Evolutionary conservation across 2,888 invertebrate species (phyloP).

Genomic region (Macaria liturata): DNA sequence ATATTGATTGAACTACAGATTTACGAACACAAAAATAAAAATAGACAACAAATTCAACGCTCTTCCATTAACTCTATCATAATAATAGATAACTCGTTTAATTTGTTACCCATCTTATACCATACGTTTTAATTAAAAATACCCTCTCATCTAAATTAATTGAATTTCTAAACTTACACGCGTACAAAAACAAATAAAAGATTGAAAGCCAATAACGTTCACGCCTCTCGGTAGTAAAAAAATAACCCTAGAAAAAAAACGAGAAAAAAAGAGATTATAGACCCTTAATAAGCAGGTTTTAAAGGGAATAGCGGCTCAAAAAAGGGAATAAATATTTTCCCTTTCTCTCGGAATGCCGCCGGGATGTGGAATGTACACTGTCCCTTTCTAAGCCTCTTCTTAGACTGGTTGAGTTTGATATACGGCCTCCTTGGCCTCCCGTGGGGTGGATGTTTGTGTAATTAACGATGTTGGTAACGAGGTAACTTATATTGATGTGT

Average conservation of each 20-base stretch:
- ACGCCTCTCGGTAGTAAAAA: conserved; percentile 48
- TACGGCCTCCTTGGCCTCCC: conserved; percentile 58
- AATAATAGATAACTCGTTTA: not conserved
- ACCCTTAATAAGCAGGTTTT: conserved; percentile 50
- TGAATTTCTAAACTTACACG: conserved; percentile 35
- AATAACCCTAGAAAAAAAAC: conserved; percentile 24
- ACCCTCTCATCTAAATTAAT: conserved; percentile 40
- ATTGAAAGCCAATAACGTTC: conserved; percentile 35
- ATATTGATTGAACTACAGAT: not conserved
- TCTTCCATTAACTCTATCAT: conserved; percentile 8
- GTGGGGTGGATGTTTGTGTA: conserved; percentile 53
- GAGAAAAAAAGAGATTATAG: conserved; percentile 50
- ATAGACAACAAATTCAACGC: conserved; percentile 9
- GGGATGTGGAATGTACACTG: conserved; percentile 67
- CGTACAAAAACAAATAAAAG: conserved; percentile 34
- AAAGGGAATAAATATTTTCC: conserved; percentile 63
- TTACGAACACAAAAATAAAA: conserved; percentile 5
- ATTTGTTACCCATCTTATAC: conserved; percentile 4
- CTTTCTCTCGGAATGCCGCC: conserved; percentile 64
- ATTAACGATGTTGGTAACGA: conserved; percentile 45
- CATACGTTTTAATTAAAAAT: conserved; percentile 23
- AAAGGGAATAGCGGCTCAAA: conserved; percentile 52
- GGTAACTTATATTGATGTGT: not conserved
- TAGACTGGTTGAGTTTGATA: conserved; percentile 73
- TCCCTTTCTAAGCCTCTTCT: conserved; percentile 56